Percentiles rank a stretch among this genome's conserved stretches.
These are phyloP conservation scores for Pithys albifrons DNA, from an alignment of 2,113 vertebrate genomes.

Conservation along the genomic window DNA sequence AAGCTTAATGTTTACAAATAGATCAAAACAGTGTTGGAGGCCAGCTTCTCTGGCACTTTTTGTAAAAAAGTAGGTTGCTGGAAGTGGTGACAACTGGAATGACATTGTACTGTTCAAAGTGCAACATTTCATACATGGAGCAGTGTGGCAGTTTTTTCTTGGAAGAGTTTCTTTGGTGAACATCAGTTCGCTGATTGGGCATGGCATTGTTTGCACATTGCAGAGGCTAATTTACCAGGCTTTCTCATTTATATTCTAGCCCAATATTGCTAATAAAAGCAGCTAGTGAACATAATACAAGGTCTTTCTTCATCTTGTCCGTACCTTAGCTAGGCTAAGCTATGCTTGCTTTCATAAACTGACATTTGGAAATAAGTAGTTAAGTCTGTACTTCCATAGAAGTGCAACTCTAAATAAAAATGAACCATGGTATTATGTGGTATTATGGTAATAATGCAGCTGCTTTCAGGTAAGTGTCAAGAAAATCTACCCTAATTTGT, in stretches of 20 bases:
- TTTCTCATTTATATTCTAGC: not conserved
- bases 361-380: not conserved
- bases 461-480: not conserved
- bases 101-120: not conserved
- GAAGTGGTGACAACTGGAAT: not conserved
- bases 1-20: not conserved
- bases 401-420: not conserved
- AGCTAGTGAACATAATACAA: not conserved
- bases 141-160: not conserved
- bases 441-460: not conserved
- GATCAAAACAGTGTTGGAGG: not conserved
- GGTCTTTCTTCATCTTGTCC: not conserved
- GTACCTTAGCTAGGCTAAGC: not conserved
- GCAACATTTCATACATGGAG: not conserved
- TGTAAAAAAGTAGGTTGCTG: not conserved
- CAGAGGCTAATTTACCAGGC: not conserved
- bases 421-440: not conserved
- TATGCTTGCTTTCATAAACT: not conserved
- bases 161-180: not conserved
- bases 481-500: not conserved
- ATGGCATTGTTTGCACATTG: not conserved
- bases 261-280: not conserved
- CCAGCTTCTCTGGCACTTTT: not conserved
- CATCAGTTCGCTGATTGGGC: not conserved
- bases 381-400: not conserved